These are phyloP conservation scores for Hecatera dysodea DNA, from an alignment of 2,888 invertebrate genomes.

Conservation along the genomic window DNA sequence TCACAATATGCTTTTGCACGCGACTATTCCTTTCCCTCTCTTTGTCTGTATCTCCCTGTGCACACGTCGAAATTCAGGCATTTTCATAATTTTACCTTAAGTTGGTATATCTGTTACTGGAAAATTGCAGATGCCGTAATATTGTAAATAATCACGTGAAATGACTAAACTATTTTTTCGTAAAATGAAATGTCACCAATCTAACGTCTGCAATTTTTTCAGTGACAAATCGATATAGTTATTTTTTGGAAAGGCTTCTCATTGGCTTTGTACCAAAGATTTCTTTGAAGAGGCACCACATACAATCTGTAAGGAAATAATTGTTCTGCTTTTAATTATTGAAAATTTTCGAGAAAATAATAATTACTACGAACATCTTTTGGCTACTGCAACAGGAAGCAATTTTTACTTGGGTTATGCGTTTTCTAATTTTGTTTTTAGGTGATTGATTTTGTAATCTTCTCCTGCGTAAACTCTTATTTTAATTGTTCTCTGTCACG, in stretches of 20 bases:
- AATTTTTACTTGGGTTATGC: not conserved
- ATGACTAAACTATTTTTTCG: too few relatives aligned
- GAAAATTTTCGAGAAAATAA: not conserved
- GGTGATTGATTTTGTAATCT: not conserved
- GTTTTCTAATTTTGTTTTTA: not conserved
- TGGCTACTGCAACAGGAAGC: not conserved
- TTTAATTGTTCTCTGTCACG: not conserved
- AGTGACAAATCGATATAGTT: not conserved
- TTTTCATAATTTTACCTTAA: not conserved
- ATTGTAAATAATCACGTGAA: too few relatives aligned
- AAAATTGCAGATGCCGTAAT: too few relatives aligned
- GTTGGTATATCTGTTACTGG: not conserved
- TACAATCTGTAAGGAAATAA: constrained; percentile 2
- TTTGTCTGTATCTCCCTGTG: not conserved
- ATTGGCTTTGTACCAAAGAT: not conserved
- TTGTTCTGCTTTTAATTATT: not conserved
- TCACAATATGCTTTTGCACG: not conserved
- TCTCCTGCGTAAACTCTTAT: not conserved
- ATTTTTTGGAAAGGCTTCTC: not conserved
- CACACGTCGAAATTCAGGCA: not conserved
- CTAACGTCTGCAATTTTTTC: too few relatives aligned
- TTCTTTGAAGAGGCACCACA: not conserved
- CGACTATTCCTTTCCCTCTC: not conserved
- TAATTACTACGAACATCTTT: not conserved
- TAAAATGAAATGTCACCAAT: too few relatives aligned